Conservation (phyloP, 2,888 invertebrate genomes). For the Eilema depressum region DNA sequence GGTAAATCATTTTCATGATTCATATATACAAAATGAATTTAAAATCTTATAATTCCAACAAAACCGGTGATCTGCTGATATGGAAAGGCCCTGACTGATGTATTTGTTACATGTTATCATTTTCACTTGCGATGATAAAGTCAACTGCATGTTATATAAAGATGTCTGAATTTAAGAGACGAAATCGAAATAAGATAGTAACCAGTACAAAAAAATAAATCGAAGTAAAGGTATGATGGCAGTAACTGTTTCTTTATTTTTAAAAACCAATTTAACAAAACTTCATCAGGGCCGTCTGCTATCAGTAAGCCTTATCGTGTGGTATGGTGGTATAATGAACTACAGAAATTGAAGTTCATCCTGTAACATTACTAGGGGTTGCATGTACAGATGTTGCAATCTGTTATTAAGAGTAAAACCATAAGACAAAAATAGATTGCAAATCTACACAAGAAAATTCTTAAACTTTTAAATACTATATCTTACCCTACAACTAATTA, state of each 20-base stretch:
- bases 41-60: not conserved
- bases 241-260: not conserved
- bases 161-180: not conserved
- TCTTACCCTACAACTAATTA: slow-evolving; percentile 67
- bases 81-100: not conserved
- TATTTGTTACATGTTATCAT: slow-evolving; percentile 5
- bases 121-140: slow-evolving; percentile 6
- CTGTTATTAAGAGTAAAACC: slow-evolving; percentile 18
- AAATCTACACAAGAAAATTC: slow-evolving; percentile 57
- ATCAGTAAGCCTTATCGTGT: not conserved
- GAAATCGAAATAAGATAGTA: slow-evolving; percentile 1
- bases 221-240: not conserved
- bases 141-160: not conserved
- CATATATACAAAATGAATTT: slow-evolving; percentile 13
- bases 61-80: not conserved
- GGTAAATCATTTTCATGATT: slow-evolving; percentile 23
- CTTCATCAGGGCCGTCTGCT: slow-evolving; percentile 2
- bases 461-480: slow-evolving; percentile 57
- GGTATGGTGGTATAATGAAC: not conserved
- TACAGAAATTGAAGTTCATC: not conserved
- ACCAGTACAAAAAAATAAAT: not conserved
- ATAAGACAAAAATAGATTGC: slow-evolving; percentile 34
- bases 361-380: slow-evolving; percentile 15
- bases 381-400: slow-evolving; percentile 19
- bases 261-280: not conserved